Conservation (phyloP, 1,140 invertebrate genomes). For the Rhopalosiphum maidis region DNA sequence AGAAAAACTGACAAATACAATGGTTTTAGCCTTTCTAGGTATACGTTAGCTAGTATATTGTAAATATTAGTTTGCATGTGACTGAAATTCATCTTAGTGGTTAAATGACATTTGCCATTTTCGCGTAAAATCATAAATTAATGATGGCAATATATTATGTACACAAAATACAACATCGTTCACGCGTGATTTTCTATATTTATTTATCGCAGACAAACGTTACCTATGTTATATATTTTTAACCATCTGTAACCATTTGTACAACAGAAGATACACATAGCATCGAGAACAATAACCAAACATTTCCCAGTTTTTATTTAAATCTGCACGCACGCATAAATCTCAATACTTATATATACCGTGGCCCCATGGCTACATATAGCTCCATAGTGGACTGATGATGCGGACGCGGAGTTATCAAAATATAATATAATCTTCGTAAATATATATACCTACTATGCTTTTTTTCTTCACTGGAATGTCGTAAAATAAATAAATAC, state of each 20-base stretch:
- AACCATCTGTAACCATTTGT: not conserved
- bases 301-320: not conserved
- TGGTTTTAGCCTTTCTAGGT: not conserved
- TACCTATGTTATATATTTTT: not conserved
- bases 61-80: not conserved
- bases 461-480: not conserved
- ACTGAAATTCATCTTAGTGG: not conserved
- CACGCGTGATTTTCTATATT: not conserved
- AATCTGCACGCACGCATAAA: not conserved
- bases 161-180: not conserved
- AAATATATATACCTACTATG: no score
- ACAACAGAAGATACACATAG: not conserved
- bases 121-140: not conserved
- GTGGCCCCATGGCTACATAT: not conserved
- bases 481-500: not conserved
- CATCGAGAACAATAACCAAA: not conserved
- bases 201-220: not conserved
- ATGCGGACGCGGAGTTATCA: not conserved
- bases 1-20: not conserved
- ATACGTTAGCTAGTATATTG: not conserved
- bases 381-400: not conserved
- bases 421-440: not conserved
- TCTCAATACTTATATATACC: not conserved
- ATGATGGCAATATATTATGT: not conserved
- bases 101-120: not conserved